Conservation (phyloP, 2,113 vertebrate species). For the Orycteropus afer region DNA sequence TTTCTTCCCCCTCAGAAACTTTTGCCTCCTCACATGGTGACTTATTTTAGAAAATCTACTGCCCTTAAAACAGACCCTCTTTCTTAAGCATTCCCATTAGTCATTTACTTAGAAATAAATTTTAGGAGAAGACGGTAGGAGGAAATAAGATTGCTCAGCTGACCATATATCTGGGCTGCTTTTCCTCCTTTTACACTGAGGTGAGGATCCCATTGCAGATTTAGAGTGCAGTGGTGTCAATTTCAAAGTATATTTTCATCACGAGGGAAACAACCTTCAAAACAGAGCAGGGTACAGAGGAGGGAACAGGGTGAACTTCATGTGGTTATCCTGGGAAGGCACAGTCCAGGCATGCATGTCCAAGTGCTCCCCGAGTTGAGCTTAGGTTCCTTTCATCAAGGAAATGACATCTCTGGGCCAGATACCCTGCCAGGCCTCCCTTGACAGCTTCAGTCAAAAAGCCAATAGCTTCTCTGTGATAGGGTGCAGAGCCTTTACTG, state of each 20-base stretch:
- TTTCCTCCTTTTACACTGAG: not conserved
- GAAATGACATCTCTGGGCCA: not conserved
- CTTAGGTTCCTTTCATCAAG: not conserved
- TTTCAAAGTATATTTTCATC: not conserved
- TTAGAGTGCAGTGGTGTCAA: fast-evolving
- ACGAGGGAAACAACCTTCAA: not conserved
- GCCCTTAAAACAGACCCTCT: not conserved
- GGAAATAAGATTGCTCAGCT: not conserved
- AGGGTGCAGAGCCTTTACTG: not conserved
- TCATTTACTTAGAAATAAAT: not conserved
- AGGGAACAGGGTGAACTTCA: not conserved
- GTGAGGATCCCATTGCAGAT: not conserved
- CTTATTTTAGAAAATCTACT: constrained; percentile 14
- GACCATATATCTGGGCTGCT: too few species aligned
- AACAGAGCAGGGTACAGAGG: not conserved
- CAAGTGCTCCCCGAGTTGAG: fast-evolving
- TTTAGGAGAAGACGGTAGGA: not conserved
- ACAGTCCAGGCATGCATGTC: fast-evolving
- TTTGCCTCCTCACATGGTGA: not conserved
- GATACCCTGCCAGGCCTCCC: not conserved
- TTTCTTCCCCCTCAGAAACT: not conserved
- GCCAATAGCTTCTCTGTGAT: not conserved
- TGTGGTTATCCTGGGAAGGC: fast-evolving
- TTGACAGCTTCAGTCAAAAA: fast-evolving
- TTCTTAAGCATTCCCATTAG: not conserved